A percentile compares a stretch with the other conserved stretches of the same genome.
phyloP scores from a whole-genome alignment of 1,140 invertebrate genomes.

The Phocides pigmalion region DNA sequence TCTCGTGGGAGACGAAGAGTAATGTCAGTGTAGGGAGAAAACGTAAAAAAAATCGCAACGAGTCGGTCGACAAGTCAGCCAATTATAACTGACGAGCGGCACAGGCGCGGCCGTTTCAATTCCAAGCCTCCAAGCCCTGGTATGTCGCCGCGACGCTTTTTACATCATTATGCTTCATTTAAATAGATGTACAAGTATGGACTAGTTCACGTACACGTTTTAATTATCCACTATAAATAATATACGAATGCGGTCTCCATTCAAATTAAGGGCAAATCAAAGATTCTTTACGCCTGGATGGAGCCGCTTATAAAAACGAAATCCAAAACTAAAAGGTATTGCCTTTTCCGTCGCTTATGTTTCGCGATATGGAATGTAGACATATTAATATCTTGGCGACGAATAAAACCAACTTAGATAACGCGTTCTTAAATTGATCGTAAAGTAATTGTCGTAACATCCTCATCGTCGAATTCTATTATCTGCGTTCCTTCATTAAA shows the following conservation, averaged over 20 bases:
- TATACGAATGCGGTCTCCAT: too few relatives aligned
- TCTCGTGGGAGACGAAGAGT: slow-evolving; percentile 81
- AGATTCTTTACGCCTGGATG: too few relatives aligned
- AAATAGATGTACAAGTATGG: slow-evolving; percentile 4
- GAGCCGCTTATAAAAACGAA: too few relatives aligned
- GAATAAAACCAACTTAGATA: background rate
- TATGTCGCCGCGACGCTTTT: slow-evolving; percentile 28
- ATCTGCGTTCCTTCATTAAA: slow-evolving; percentile 76
- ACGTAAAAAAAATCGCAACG: slow-evolving; percentile 66
- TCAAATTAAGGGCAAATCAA: too few relatives aligned
- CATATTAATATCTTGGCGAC: background rate
- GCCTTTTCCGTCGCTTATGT: background rate
- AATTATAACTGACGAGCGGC: slow-evolving; percentile 82
- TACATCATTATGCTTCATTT: slow-evolving; percentile 16
- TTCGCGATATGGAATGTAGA: background rate
- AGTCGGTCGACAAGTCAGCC: slow-evolving; percentile 81
- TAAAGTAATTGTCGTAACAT: slow-evolving; percentile 42
- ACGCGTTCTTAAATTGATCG: slow-evolving; percentile 37
- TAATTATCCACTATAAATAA: slow-evolving; percentile 1
- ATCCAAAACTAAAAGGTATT: too few relatives aligned
- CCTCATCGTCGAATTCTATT: slow-evolving; percentile 61
- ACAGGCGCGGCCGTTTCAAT: slow-evolving; percentile 38
- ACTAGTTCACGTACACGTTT: slow-evolving; percentile 8
- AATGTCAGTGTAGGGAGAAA: slow-evolving; percentile 72
- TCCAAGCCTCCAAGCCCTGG: slow-evolving; percentile 45